Evolutionary conservation across 1,140 invertebrate species (phyloP).

Genomic region (Orchesella cincta): DNA sequence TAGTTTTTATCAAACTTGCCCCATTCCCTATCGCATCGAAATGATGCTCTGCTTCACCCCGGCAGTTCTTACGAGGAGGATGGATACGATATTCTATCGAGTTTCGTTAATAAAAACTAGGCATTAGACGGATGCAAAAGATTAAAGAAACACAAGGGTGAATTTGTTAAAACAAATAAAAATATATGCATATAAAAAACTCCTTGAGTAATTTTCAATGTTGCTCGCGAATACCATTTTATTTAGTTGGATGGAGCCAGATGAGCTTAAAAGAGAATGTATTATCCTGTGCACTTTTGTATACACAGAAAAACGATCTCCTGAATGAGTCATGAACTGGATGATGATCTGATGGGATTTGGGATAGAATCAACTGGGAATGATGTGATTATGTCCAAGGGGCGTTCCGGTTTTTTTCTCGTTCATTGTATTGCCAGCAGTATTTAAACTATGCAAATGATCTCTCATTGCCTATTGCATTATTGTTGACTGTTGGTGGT

Average conservation of each 20-base stretch:
- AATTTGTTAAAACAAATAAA: background rate
- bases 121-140: too few species aligned
- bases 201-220: background rate
- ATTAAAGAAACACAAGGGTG: background rate
- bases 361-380: constrained; percentile 40
- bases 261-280: too few species aligned
- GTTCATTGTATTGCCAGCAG: constrained; percentile 12
- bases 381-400: constrained; percentile 47
- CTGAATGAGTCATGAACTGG: constrained; percentile 27
- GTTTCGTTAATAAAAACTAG: too few species aligned
- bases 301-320: background rate
- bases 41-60: too few species aligned
- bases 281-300: background rate
- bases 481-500: constrained; percentile 29
- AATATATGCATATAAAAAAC: background rate
- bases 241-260: background rate
- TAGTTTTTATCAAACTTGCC: too few species aligned
- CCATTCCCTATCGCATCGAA: too few species aligned
- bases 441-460: constrained; percentile 27
- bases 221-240: background rate
- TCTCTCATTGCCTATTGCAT: background rate
- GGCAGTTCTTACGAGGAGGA: too few species aligned
- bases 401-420: constrained; percentile 43
- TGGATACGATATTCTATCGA: too few species aligned
- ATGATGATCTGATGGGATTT: constrained; percentile 29